Evolutionary conservation across 2,797 vertebrate genomes (phyloP).

Genomic region (Erethizon dorsatum): DNA sequence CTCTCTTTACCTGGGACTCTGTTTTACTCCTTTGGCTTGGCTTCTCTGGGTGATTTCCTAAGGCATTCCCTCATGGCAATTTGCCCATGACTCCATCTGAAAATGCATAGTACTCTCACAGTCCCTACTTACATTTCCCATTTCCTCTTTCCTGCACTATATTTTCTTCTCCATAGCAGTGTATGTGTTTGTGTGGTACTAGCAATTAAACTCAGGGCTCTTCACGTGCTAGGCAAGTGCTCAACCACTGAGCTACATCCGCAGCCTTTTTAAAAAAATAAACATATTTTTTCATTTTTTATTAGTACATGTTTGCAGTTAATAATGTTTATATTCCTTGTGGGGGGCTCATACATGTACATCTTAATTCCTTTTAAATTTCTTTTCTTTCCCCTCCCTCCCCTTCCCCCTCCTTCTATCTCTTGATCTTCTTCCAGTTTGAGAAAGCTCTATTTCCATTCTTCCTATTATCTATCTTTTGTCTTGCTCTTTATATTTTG

Average conservation of each 20-base stretch:
- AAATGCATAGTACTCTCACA: rapidly evolving
- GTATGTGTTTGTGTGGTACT: background rate
- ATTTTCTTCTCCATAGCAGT: slow-evolving; percentile 1
- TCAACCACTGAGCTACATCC: background rate
- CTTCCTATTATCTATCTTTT: background rate
- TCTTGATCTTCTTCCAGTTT: background rate
- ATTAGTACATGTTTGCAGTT: background rate
- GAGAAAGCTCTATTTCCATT: background rate
- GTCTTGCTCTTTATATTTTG: background rate
- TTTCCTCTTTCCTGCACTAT: background rate
- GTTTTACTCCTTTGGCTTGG: background rate
- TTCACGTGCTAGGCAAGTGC: background rate
- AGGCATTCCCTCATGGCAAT: background rate
- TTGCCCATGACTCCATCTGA: background rate
- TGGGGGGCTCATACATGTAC: background rate
- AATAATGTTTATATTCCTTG: background rate
- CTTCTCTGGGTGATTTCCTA: background rate
- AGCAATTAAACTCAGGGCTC: background rate
- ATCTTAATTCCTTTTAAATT: background rate
- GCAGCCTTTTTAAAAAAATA: background rate
- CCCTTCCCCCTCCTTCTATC: background rate
- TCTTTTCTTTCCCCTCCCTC: background rate
- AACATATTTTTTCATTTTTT: background rate
- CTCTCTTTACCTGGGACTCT: background rate
- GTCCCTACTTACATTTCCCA: background rate